These are phyloP conservation scores for Cariama cristata DNA, from an alignment of 2,113 vertebrate species.

Conservation along the genomic window DNA sequence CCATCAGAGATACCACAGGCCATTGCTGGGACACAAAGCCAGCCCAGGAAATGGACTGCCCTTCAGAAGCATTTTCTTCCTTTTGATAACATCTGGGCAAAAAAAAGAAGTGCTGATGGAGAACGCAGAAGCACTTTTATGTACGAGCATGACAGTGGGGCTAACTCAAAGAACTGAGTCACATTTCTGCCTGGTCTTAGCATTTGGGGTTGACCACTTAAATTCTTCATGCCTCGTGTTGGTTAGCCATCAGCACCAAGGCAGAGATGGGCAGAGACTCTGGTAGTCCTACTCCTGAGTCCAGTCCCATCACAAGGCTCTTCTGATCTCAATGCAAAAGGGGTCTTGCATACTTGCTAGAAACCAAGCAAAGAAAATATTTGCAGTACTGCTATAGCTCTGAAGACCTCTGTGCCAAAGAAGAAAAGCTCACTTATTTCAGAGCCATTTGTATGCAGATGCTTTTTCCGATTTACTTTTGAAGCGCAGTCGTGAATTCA, in stretches of 20 bases:
- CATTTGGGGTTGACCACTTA: background rate
- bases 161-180: background rate
- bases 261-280: accelerated
- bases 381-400: background rate
- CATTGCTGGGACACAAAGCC: background rate
- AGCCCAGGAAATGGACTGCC: background rate
- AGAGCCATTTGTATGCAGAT: background rate
- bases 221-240: background rate
- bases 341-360: background rate
- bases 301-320: background rate
- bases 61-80: background rate
- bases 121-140: background rate
- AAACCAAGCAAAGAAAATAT: background rate
- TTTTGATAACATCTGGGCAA: accelerated
- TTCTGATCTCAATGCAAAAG: background rate
- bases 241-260: background rate
- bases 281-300: background rate
- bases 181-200: background rate
- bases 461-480: background rate
- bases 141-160: no score
- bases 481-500: background rate
- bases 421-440: background rate
- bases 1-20: background rate
- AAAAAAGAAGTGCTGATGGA: background rate
- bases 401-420: background rate